Percentiles rank a stretch among this genome's conserved stretches.
Conservation (phyloP, 2,888 invertebrate genomes). For the Metopia argyrocephala region DNA sequence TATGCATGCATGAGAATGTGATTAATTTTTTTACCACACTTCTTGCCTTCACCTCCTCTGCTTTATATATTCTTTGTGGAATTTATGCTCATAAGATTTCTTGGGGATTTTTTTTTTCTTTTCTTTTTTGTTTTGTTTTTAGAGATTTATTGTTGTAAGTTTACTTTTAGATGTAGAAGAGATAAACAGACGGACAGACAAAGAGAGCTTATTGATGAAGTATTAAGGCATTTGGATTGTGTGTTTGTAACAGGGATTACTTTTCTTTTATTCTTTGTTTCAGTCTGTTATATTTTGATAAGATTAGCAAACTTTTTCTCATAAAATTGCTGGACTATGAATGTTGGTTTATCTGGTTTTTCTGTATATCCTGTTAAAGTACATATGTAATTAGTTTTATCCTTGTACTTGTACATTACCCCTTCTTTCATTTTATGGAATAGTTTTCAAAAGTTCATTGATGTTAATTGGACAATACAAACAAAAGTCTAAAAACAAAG, state of each 20-base stretch:
- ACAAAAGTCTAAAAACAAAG: too few species aligned
- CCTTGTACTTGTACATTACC: background rate
- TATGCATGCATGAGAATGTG: constrained; percentile 49
- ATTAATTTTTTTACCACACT: constrained; percentile 3
- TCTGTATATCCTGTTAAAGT: background rate
- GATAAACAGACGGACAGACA: background rate
- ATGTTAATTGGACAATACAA: background rate
- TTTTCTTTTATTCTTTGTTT: too few species aligned
- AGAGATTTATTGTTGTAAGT: constrained; percentile 44
- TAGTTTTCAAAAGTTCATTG: background rate
- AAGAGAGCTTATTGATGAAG: constrained; percentile 51
- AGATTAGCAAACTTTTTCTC: constrained; percentile 32
- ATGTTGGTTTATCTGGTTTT: background rate
- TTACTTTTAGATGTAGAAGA: constrained; percentile 21
- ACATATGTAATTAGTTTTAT: constrained; percentile 28
- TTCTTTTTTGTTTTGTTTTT: constrained; percentile 7
- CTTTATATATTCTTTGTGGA: background rate
- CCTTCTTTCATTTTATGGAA: background rate
- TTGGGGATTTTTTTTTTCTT: background rate
- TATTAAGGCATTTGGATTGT: constrained; percentile 18
- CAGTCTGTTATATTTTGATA: background rate
- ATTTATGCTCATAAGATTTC: background rate
- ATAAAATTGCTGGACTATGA: background rate
- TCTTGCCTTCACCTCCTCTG: background rate
- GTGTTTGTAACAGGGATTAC: too few species aligned